Evolutionary conservation across 2,888 invertebrate genomes (phyloP), one percentile per base, ranked within the genome.

Genomic region (Amphipoea oculea): DNA sequence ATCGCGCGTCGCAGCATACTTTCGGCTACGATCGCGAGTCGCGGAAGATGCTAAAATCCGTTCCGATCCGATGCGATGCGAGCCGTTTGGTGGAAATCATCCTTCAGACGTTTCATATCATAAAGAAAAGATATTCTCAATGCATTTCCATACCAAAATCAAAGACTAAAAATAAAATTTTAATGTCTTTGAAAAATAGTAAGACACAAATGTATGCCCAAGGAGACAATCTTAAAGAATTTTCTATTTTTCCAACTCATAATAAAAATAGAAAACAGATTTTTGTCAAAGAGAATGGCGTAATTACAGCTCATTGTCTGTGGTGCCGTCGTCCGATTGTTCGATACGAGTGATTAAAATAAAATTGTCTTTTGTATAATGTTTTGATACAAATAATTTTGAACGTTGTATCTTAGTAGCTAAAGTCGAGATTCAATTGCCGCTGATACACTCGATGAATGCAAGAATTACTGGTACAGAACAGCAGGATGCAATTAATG

Each of bases 241-340:
- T 51, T 85, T 63, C 29, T 72, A 42, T 76, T 73, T 82, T 68
- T 20, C 40, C 40, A 73, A 40, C 42, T 72, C 14, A 62, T 40
- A 73, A 63, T 60, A 86, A 69, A 69, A 73, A 45, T 12, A 82
- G 9, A 88, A 86, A 89, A 90, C 83, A 88, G 88, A 88, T 86
- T 86, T 84, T 85, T 83, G 86, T 91, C 89, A 91, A 92, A 91
- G 91, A 91, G 89, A 90, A 92, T 89, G 89, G 90, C 87, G 93
- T 93, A 94, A 95, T 95, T 95, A 94, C 91, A 90, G 86, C 91
- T 94, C 92, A 93, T 94, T 94, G 93, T 94, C 92, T 91, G 93
- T 85, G 93, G 91, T 89, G 79, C 90, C 88, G 88, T 90, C 85
- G 89, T 90, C 85, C 92, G 92, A 94, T 94, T 92, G 91, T 92